Base-by-base conservation (phyloP, 2,888 invertebrate species). In the Gasteruption jaculator region DNA sequence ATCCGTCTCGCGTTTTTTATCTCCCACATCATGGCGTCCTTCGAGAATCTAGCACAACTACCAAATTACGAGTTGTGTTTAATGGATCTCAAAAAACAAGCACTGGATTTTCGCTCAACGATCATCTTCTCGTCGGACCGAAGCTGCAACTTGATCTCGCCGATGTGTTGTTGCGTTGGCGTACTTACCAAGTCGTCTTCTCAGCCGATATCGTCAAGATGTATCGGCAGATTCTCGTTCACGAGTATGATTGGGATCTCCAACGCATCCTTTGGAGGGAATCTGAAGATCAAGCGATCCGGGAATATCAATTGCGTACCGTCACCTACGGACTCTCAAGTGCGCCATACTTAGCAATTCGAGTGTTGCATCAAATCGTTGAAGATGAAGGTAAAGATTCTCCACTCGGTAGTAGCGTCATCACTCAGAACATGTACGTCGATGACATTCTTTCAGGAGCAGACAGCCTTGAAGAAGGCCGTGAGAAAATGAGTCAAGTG, bases 221-320 rank as follows among this genome's bases (percentile, higher is more conserved):
- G 39, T 42, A 46, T 12, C 39, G 46, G 7, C 42, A 46, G 16
- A 35, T 43, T 25, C 19, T 21, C 7, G 38, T 41, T 6, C 35
- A 41, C 32, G 31, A 10, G 19, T 31, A 36, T 12, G 31, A 42
- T 30, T 42, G 42, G 35, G 31, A 42, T 18, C 29, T 38, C 16
- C 42, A 42, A 25, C 10, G 38, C 26, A 45, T 42, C 7, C 26
- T 45, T 4, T 45, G 42, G 42, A 20, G 33, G 14, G 39, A 29
- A 8, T 22, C 12, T 4, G n/a, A 30, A 6, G 7, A 26, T 24
- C 22, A 39, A 12, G 14, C 15, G n/a, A 22, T 31, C 11, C 24
- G n/a, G 5, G 19, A 20, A 3, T 44, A 25, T 25, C 39, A 35
- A 20, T 32, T 40, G 3, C 29, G 25, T 4, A 40, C 44, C 5